Percentiles rank a stretch among this genome's conserved stretches.
Conservation (phyloP, 1,140 invertebrate species). For the Campoletis sonorensis region DNA sequence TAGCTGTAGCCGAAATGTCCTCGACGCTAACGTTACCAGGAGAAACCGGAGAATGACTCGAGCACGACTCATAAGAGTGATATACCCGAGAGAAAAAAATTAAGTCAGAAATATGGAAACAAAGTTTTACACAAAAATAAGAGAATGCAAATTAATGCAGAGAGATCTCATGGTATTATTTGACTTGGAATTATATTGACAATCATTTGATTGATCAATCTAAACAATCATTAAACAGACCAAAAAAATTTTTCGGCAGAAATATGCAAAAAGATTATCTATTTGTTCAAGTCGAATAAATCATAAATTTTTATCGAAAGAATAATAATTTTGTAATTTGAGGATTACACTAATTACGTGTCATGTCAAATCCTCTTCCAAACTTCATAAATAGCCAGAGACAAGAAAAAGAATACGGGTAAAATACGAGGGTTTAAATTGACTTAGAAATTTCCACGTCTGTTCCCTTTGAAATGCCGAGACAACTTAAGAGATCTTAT, state of each 20-base stretch:
- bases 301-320: background rate
- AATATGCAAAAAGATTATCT: too few relatives aligned
- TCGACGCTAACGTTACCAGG: background rate
- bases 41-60: background rate
- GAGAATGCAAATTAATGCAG: background rate
- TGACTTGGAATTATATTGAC: too few relatives aligned
- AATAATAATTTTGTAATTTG: background rate
- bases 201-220: background rate
- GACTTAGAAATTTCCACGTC: too few relatives aligned
- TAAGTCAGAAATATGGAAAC: background rate
- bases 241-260: too few relatives aligned
- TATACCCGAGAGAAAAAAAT: background rate
- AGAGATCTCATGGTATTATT: too few relatives aligned
- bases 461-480: too few relatives aligned
- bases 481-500: too few relatives aligned
- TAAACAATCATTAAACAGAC: background rate
- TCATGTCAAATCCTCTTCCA: background rate
- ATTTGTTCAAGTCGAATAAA: background rate
- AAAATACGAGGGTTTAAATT: too few relatives aligned
- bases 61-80: background rate
- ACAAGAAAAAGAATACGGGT: background rate
- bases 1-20: slow-evolving; percentile 1
- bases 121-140: background rate
- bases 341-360: background rate
- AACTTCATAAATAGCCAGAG: background rate